These are phyloP conservation scores for Cisticola juncidis DNA, from an alignment of 2,113 vertebrate genomes.

Conservation along the genomic window DNA sequence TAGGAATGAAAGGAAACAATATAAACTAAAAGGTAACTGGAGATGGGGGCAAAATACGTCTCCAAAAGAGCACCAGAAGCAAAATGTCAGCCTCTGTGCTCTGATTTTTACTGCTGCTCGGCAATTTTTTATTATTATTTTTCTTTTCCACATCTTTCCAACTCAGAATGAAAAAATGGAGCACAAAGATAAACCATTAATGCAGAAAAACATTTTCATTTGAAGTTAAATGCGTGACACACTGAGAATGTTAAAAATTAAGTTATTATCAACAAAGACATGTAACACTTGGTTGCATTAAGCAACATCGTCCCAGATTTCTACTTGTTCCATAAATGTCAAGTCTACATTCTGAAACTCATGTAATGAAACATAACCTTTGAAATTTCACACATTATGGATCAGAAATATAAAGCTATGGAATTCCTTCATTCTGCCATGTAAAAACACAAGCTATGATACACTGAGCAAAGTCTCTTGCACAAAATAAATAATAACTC, in stretches of 20 bases:
- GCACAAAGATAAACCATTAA: constrained; percentile 49
- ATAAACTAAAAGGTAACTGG: background rate
- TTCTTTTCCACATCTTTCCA: background rate
- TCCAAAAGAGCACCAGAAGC: background rate
- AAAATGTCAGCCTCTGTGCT: background rate
- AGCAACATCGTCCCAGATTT: constrained; percentile 31
- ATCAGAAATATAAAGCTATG: constrained; percentile 56
- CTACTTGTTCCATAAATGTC: constrained; percentile 58
- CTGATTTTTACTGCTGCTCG: background rate
- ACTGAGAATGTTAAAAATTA: constrained; percentile 51
- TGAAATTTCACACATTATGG: constrained; percentile 62
- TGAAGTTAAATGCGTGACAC: constrained; percentile 7
- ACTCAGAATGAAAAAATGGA: background rate
- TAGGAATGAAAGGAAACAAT: background rate
- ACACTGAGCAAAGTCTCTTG: constrained; percentile 38
- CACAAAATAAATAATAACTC: constrained; percentile 48
- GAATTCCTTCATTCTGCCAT: constrained; percentile 16
- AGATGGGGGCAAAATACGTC: background rate
- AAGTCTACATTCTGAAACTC: constrained; percentile 45
- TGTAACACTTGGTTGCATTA: constrained; percentile 42
- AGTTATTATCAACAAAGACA: constrained; percentile 55
- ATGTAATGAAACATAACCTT: constrained; percentile 56
- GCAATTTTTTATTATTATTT: background rate
- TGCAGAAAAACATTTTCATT: constrained; percentile 34
- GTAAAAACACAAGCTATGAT: constrained; percentile 11